Evolutionary conservation across 2,888 invertebrate species (phyloP), one percentile per base, ranked within the genome.

Genomic region (Diaphora mendica): DNA sequence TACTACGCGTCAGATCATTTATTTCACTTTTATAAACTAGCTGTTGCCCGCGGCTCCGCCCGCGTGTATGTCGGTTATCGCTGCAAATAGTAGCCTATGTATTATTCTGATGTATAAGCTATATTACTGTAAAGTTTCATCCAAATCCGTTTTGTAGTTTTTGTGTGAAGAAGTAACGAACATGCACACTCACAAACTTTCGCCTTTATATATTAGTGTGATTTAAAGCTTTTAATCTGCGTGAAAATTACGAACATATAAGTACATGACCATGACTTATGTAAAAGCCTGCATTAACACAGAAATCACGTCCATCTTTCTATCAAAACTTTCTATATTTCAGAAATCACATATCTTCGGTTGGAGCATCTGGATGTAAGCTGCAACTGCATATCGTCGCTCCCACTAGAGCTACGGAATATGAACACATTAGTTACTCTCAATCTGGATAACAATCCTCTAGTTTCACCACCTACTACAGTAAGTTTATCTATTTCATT

Each of bases 391-490:
- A 98, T 99, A 92, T 97, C 98, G 73, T 97, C 97, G 79, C 96
- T 99, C 84, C 99, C 99, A 17, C 96, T 98, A 84, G 98, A 99
- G 93, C 97, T 99, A 88, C 97, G 98, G 81, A 97, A 97, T 89
- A 99, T 99, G 98, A 97, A 96, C 84, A 97, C 97, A 68, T 96
- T 99, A 83, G 97, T 98, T 84, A 98, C 98, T 80, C 96, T 99
- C 76, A 96, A 97, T 87, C 96, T 99, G 86, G 97, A 98, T 88
- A 97, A 99, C 92, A 99, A 99, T 94, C 99, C 99, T 51, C 96
- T 99, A 71, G 98, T 98, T 80, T 97, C 98, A 84, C 99, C 99
- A 79, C 99, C 99, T 79, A 98, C 99, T 82, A 98, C 98, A 93
- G 99, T 99, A 96, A 97, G 98, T 42, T 13, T 26, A 55, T n/a